Conservation (phyloP, 2,113 vertebrate genomes). For the Laterallus jamaicensis region DNA sequence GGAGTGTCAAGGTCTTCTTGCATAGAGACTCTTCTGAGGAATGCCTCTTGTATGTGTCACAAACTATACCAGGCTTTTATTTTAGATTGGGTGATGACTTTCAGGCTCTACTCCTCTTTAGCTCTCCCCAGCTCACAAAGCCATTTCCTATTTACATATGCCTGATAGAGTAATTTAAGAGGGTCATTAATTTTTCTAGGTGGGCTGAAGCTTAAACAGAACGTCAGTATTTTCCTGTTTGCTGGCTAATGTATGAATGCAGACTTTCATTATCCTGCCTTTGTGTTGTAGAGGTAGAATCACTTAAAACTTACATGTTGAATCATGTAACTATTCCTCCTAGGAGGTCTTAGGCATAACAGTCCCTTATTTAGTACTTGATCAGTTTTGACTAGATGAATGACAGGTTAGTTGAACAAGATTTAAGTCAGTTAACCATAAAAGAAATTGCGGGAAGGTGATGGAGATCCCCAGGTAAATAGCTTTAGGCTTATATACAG, state of each 20-base stretch:
- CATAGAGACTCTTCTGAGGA: neutral
- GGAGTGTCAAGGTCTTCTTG: neutral
- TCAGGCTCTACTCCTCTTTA: neutral
- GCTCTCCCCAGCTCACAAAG: neutral
- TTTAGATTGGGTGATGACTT: neutral
- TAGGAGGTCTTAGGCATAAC: neutral
- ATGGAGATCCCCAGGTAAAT: neutral
- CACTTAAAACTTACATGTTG: neutral
- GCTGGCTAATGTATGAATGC: neutral
- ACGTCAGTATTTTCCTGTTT: neutral
- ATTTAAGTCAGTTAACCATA: neutral
- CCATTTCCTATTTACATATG: neutral
- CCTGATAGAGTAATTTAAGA: neutral
- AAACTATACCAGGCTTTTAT: neutral
- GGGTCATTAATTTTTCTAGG: neutral
- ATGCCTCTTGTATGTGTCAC: neutral
- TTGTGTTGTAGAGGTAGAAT: neutral
- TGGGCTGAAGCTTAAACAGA: neutral
- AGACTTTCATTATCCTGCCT: neutral
- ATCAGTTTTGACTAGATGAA: neutral
- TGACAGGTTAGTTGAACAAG: neutral
- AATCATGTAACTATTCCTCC: fast-evolving
- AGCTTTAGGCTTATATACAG: neutral
- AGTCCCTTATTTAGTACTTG: neutral
- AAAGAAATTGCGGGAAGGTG: neutral